Evolutionary conservation across 2,888 invertebrate genomes (phyloP), one percentile per base, ranked within the genome.

Genomic region (Nebria salina): DNA sequence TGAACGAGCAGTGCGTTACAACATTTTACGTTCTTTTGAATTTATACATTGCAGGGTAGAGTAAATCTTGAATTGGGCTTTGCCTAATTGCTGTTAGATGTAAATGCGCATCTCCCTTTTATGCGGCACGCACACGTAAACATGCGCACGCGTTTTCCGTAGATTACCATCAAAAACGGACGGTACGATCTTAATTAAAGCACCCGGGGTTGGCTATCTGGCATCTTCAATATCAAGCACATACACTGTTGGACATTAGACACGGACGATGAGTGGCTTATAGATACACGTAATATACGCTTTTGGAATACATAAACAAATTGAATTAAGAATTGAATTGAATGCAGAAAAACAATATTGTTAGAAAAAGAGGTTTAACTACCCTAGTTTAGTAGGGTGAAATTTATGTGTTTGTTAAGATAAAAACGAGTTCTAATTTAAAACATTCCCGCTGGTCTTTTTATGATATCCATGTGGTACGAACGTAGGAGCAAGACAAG

Each of bases 381-480:
- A 43, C 43, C 43, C 43, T 43, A 43, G 43, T 43, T 43, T 6
- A 54, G 6, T 54, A 11, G 54, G 7, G 2, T 43, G 7, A 6
- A 54, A 7, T 54, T 54, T 54, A 54, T 54, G 7, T 54, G 7
- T 54, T 54, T 11, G 11, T 54, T 54, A 54, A 54, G 54, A 54
- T 54, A 7, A 54, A 54, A 54, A 54, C 54, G 8, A 54, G 54
- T 54, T 54, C 54, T 54, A 54, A 54, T 54, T 54, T 54, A 54
- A 54, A 54, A 54, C 8, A 54, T 3, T 54, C 54, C 54, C 54
- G 13, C 54, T 54, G 54, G 7, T 54, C 54, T 78, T 72, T 78
- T 78, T 75, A 68, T 75, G 75, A 80, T 80, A 79, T 73, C 66
- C 79, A 66, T 73, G 79, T 25, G 73, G 72, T 13, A 20, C 74